Percentiles rank a stretch among this genome's conserved stretches.
These are phyloP conservation scores for Plagodis dolabraria DNA, from an alignment of 2,888 invertebrate genomes.

Conservation along the genomic window DNA sequence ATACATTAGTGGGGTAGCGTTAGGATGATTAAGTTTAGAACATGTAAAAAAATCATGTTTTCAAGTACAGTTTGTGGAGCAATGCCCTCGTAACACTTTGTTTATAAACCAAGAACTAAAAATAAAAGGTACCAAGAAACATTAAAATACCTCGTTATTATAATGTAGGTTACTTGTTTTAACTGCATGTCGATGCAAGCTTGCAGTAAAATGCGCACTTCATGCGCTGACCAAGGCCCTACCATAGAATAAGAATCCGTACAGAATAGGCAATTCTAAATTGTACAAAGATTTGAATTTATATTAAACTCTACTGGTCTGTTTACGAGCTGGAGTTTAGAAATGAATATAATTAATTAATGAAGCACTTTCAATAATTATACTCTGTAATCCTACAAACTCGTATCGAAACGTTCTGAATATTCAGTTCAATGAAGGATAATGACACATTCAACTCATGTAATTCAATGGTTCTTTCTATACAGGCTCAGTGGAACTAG, in stretches of 20 bases:
- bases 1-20: too few relatives aligned
- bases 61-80: not conserved
- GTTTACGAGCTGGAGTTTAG: too few relatives aligned
- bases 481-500: slow-evolving; percentile 15
- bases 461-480: not conserved
- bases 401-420: not conserved
- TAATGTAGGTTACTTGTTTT: slow-evolving; percentile 60
- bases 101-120: slow-evolving; percentile 22
- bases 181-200: slow-evolving; percentile 38
- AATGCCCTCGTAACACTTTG: slow-evolving; percentile 7
- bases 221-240: slow-evolving; percentile 45
- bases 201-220: slow-evolving; percentile 48
- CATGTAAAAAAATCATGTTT: too few relatives aligned
- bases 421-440: not conserved
- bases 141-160: slow-evolving; percentile 41
- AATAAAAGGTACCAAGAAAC: slow-evolving; percentile 41
- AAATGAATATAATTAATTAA: too few relatives aligned
- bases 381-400: too few relatives aligned
- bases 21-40: too few relatives aligned
- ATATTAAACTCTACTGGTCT: too few relatives aligned
- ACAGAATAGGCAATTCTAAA: not conserved
- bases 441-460: not conserved
- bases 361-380: too few relatives aligned
- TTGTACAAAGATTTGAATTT: not conserved
- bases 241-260: not conserved